Evolutionary conservation across 2,113 vertebrate genomes (phyloP).

Genomic region (Tympanuchus pallidicinctus): DNA sequence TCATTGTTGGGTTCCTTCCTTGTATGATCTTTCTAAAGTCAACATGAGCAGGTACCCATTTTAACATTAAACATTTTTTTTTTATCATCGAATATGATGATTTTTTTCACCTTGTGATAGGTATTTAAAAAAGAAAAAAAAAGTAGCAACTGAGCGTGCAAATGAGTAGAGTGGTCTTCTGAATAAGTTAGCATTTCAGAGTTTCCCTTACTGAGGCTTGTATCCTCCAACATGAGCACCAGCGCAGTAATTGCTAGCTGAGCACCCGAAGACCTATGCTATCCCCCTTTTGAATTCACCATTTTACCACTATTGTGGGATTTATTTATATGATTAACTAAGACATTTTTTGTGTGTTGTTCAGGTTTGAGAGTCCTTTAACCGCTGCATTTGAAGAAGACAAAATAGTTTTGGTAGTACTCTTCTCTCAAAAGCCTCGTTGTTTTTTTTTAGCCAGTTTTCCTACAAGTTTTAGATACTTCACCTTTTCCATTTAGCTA

Average conservation of each 20-base stretch:
- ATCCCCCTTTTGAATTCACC: neutral
- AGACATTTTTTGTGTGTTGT: neutral
- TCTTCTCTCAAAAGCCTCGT: neutral
- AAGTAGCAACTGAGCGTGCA: no score
- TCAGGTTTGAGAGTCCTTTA: neutral
- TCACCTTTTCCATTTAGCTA: neutral
- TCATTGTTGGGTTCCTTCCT: neutral
- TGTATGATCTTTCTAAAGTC: neutral
- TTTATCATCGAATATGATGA: neutral
- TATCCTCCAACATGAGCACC: neutral
- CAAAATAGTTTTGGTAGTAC: neutral
- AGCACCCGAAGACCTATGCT: neutral
- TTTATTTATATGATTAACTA: neutral
- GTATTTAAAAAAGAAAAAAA: neutral
- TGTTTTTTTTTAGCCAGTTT: neutral
- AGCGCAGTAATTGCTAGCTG: neutral
- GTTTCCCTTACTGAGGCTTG: neutral
- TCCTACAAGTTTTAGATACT: neutral
- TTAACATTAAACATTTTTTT: conserved; percentile 2
- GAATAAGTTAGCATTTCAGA: neutral
- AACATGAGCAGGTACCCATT: neutral
- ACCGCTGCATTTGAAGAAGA: neutral
- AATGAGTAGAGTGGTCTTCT: neutral
- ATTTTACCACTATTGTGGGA: neutral
- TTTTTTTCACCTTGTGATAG: neutral